A percentile compares a stretch with the other conserved stretches of the same genome.
Conservation (phyloP, 2,797 vertebrate genomes). For the Cossypha caffra region DNA sequence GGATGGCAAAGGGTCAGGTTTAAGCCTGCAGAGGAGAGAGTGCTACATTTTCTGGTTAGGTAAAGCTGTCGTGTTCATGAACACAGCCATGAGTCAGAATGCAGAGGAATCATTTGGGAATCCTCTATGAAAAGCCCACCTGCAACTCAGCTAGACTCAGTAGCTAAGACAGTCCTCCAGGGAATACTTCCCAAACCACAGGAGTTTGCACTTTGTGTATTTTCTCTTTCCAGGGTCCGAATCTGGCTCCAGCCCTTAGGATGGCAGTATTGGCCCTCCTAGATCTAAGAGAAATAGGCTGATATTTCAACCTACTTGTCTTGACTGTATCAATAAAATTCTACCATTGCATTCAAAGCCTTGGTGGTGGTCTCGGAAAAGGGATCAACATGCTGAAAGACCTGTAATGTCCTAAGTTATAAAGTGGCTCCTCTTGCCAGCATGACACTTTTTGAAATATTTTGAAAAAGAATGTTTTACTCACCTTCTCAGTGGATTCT, state of each 20-base stretch:
- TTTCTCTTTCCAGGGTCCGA: background rate
- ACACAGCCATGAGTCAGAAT: background rate
- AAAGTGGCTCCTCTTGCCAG: background rate
- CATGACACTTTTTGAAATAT: background rate
- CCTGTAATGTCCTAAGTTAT: background rate
- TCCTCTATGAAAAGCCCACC: background rate
- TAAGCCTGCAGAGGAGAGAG: background rate
- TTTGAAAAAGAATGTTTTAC: background rate
- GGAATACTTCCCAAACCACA: background rate
- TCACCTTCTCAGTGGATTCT: background rate
- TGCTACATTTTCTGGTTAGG: background rate
- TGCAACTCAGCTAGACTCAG: background rate
- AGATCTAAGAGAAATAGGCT: background rate
- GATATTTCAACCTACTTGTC: background rate
- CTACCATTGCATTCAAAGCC: background rate
- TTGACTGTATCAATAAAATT: accelerated
- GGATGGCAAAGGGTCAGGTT: background rate
- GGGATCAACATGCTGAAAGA: background rate
- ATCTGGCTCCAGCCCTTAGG: background rate
- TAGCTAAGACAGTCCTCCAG: background rate
- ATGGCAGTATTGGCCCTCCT: accelerated
- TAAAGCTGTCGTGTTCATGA: background rate
- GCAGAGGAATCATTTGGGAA: background rate
- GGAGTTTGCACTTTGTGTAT: background rate
- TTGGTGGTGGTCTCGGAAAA: background rate